Base-by-base conservation (phyloP, 2,113 vertebrate genomes). In the Myotis lucifugus region DNA sequence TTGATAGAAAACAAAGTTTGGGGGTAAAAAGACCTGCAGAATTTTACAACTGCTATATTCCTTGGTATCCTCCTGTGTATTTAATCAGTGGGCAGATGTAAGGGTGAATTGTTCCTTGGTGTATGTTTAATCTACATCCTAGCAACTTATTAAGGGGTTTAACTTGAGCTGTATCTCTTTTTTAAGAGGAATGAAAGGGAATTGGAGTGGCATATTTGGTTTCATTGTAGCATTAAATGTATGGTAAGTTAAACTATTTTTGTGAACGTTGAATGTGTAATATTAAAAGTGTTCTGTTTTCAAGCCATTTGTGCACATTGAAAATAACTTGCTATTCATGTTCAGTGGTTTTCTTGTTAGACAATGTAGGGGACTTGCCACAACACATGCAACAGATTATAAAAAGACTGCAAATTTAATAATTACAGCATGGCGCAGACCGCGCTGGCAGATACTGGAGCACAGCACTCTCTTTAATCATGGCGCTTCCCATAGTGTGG, bases 341-440 rank as follows among this genome's bases (percentile, higher is more conserved):
- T 98, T 98, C 88, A 86, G 0, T 97, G 93, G 48, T 98, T 98
- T 98, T 97, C 96, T 96, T 96, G 92, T 98, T 97, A 98, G 96
- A 95, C 93, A 85, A 7, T 93, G 50, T 95, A 97, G 97, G 90
- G 85, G 89, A 97, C 96, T 98, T 98, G 94, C 97, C 66, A 8
- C 97, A 98, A 98, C 98, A 98, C 95, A 98, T 98, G 98, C 95
- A 98, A 97, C n/a, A 97, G 95, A 98, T 98, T 98, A 98, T 95
- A 96, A 94, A 96, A 97, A 97, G 97, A 97, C 88, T 95, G 96
- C 97, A 97, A 97, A 97, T 98, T 95, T 98, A 98, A 98, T 98
- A 98, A 98, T 98, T 98, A 97, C 97, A 98, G 90, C 97, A 97
- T 98, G 98, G 97, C 94, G n/a, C 96, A 98, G 98, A 85, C 96